Evolutionary conservation across 2,888 invertebrate species (phyloP).

Genomic region (Aporophyla lueneburgensis): DNA sequence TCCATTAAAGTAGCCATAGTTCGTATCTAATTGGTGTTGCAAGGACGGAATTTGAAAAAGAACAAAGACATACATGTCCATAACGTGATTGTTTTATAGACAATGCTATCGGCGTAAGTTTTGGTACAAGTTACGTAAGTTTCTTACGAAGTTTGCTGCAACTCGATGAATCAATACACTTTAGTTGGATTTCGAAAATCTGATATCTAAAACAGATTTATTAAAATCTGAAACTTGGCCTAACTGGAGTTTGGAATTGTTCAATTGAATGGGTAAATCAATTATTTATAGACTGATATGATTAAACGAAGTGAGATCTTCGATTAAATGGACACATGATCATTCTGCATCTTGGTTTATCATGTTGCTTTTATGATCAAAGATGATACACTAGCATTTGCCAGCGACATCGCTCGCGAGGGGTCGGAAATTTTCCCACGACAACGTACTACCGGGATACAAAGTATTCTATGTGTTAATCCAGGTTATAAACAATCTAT

Average conservation of each 20-base stretch:
- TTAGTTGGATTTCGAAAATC: conserved; percentile 57
- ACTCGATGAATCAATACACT: conserved; percentile 56
- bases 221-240: conserved; percentile 29
- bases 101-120: conserved; percentile 49
- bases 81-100: conserved; percentile 59
- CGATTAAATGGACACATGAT: neutral
- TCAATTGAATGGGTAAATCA: neutral
- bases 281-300: neutral
- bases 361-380: neutral
- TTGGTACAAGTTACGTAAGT: conserved; percentile 50
- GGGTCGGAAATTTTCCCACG: too few species aligned
- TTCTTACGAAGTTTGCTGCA: conserved; percentile 31
- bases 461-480: too few species aligned
- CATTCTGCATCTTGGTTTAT: neutral
- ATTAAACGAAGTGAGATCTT: neutral
- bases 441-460: too few species aligned
- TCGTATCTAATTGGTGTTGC: conserved; percentile 50
- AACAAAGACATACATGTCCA: conserved; percentile 46
- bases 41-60: conserved; percentile 49
- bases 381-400: neutral
- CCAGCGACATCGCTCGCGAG: too few species aligned
- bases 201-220: conserved; percentile 60
- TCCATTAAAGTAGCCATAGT: conserved; percentile 37
- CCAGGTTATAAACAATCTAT: too few species aligned
- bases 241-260: conserved; percentile 15